Evolutionary conservation across 2,113 vertebrate genomes (phyloP), one percentile per base, ranked within the genome.

Genomic region (Callorhinus ursinus): DNA sequence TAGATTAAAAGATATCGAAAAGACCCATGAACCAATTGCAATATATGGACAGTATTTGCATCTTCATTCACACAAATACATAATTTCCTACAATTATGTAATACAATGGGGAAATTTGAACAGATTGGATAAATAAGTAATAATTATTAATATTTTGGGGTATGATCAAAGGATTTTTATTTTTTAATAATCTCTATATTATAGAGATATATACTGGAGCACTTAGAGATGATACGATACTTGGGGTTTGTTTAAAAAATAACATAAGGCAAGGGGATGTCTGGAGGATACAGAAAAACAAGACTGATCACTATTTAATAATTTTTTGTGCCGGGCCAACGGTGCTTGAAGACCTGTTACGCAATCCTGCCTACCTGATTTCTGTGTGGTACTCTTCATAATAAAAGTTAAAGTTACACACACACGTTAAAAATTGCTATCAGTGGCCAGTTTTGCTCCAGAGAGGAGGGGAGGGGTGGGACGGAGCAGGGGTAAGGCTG

Each of bases 171-270:
- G 21, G 65, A 77, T 31, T 83, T 93, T 14, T 2, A 15, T 80
- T 71, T 0, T 36, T 46, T 88, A 88, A 57, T 65, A 82, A 81
- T 36, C 49, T 87, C 49, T 95, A 21, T 71, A 11, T 93, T 88
- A 57, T 16, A 76, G 31, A 94, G 31, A n/a, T 28, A 19, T 16
- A 81, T 46, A 51, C 24, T 57, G 5, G 80, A 81, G 26, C 57
- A 77, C 36, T 88, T 88, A 84, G 31, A 86, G 26, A 59, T 72
- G n/a, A 95, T 90, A 90, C 59, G 5, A 49, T 65, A 84, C 12
- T 65, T 28, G 21, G n/a, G 6, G 26, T 81, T 96, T 96, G 42
- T 46, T 95, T 96, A 71, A 77, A 71, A 49, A 94, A 77, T 59
- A 85, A 59, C 8, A 18, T 16, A 26, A 18, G 33, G 31, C 42